Percentiles rank a stretch among this genome's conserved stretches.
Conservation (phyloP, 2,113 vertebrate species). For the Lasiurus borealis region DNA sequence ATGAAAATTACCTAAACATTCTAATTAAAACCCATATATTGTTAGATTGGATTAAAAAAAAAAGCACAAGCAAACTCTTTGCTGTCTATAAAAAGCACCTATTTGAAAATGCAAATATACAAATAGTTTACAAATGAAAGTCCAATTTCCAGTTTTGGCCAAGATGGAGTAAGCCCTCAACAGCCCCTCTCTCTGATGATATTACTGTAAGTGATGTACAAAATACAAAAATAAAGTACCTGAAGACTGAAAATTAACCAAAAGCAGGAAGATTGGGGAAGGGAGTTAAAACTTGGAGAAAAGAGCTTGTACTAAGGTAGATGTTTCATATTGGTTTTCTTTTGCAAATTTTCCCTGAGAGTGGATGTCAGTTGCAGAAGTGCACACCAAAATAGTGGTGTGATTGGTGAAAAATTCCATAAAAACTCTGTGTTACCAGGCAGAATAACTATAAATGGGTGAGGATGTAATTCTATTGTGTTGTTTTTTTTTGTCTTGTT, state of each 20-base stretch:
- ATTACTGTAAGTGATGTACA: background rate
- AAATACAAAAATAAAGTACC: background rate
- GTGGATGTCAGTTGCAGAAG: background rate
- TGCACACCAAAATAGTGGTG: background rate
- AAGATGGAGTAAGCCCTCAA: conserved; percentile 9
- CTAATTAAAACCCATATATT: conserved; percentile 9
- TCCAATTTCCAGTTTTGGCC: background rate
- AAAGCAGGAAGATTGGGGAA: conserved; percentile 10
- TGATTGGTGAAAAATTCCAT: background rate
- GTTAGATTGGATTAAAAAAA: background rate
- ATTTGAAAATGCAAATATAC: conserved; percentile 14
- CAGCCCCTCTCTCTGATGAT: background rate
- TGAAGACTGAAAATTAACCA: conserved; percentile 32
- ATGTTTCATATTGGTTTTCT: background rate
- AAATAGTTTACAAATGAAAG: conserved; percentile 40
- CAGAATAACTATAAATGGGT: background rate
- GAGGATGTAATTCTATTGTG: background rate
- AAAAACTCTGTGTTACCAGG: background rate
- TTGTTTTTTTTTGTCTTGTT: background rate
- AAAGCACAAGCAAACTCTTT: background rate
- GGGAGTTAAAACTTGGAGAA: conserved; percentile 3
- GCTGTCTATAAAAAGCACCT: background rate
- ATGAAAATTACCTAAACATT: conserved; percentile 50
- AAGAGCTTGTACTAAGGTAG: background rate
- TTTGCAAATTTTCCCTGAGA: conserved; percentile 14